phyloP scores from a whole-genome alignment of 1,140 invertebrate genomes.

The Ceratina australensis region DNA sequence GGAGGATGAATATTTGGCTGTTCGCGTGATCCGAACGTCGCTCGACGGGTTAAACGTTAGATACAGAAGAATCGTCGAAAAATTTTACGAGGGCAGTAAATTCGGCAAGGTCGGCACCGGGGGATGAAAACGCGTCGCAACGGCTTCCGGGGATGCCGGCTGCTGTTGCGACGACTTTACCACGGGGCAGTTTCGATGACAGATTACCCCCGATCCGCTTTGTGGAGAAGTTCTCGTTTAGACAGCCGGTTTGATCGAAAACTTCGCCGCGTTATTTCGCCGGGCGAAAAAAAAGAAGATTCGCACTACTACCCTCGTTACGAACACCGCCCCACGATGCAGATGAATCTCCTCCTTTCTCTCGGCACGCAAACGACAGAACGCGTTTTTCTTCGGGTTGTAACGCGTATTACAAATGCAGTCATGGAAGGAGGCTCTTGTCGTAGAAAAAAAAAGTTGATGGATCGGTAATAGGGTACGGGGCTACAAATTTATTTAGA shows the following conservation, averaged over 20 bases:
- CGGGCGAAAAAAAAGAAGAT: conserved; percentile 63
- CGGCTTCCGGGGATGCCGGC: conserved; percentile 69
- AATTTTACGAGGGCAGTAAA: conserved; percentile 34
- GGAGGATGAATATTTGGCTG: too few relatives aligned
- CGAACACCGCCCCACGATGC: neutral
- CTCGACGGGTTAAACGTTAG: neutral
- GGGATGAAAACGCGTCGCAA: conserved; percentile 46
- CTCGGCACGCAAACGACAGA: too few relatives aligned
- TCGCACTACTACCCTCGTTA: conserved; percentile 51
- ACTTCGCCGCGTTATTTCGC: conserved; percentile 69
- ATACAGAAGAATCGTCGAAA: neutral
- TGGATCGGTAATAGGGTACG: neutral
- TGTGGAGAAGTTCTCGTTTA: conserved; percentile 78
- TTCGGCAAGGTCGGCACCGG: conserved; percentile 12
- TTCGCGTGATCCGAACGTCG: too few relatives aligned
- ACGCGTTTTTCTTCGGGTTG: neutral
- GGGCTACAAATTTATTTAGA: too few relatives aligned
- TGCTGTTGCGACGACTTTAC: conserved; percentile 71
- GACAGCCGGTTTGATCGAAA: conserved; percentile 79
- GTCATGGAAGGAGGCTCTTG: neutral
- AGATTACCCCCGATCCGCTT: conserved; percentile 79
- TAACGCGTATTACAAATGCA: neutral
- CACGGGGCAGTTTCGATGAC: conserved; percentile 77
- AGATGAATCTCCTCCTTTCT: conserved; percentile 10
- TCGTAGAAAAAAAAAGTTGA: neutral